phyloP scores from a whole-genome alignment of 1,140 invertebrate species.

The Drosophila mauritiana region DNA sequence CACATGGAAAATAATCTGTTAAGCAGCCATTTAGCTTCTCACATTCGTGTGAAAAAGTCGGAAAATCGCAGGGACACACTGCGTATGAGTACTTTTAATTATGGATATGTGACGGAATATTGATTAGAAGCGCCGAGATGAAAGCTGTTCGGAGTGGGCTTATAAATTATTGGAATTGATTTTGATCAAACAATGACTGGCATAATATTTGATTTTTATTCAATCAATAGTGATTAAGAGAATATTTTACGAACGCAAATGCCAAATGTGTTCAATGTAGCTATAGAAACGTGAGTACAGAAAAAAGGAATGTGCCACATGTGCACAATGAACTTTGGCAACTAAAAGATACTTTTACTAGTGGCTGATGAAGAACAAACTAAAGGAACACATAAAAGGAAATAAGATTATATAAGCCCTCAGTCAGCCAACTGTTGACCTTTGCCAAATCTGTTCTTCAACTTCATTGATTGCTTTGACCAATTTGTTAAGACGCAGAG shows the following conservation, averaged over 20 bases:
- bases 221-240: background rate
- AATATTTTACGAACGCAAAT: background rate
- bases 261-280: too few species aligned
- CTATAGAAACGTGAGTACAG: too few species aligned
- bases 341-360: too few species aligned
- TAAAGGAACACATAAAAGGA: background rate
- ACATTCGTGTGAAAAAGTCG: too few species aligned
- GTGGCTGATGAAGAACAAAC: background rate
- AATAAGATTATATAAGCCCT: background rate
- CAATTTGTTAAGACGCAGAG: slow-evolving; percentile 9
- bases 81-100: slow-evolving; percentile 24
- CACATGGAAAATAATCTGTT: slow-evolving; percentile 5
- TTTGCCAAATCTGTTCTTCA: background rate
- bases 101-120: slow-evolving; percentile 9
- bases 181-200: background rate
- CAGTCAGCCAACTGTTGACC: slow-evolving; percentile 2
- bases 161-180: slow-evolving; percentile 12
- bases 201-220: background rate
- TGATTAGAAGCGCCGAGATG: background rate
- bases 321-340: too few species aligned
- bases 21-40: background rate
- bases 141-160: background rate
- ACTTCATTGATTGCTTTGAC: slow-evolving; percentile 31
- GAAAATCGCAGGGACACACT: background rate
- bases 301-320: background rate